Conservation (phyloP, 2,113 vertebrate species). For the Osmerus mordax region DNA sequence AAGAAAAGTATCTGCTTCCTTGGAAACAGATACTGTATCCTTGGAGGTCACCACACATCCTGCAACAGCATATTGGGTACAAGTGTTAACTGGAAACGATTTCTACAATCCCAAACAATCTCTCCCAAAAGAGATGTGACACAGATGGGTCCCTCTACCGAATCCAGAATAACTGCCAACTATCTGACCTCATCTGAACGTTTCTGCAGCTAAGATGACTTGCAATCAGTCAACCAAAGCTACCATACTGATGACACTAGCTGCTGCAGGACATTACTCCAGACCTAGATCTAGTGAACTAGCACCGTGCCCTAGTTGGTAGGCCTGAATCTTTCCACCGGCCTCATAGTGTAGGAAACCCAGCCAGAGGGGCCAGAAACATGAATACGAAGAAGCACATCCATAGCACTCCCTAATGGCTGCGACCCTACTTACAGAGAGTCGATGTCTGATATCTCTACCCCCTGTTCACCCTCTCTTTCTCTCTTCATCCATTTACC, state of each 20-base stretch:
- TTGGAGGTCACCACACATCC: not conserved
- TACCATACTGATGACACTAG: no score
- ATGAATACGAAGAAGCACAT: not conserved
- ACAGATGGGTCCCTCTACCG: no score
- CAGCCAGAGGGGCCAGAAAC: not conserved
- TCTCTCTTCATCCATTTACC: not conserved
- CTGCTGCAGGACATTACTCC: no score
- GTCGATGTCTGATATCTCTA: not conserved
- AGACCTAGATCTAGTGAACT: not conserved
- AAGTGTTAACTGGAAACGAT: not conserved
- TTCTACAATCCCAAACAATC: no score
- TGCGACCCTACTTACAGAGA: not conserved
- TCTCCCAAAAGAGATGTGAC: no score
- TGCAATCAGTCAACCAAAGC: no score
- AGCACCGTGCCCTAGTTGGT: not conserved
- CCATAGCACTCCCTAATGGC: not conserved
- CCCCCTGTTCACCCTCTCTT: not conserved
- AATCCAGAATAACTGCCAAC: no score
- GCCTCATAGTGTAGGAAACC: not conserved
- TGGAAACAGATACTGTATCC: constrained; percentile 35
- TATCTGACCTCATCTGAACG: no score
- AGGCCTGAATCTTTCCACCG: not conserved
- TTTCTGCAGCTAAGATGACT: no score
- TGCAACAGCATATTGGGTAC: not conserved
- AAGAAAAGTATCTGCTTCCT: not conserved